Percentiles rank a stretch among this genome's conserved stretches.
Evolutionary conservation across 2,797 vertebrate genomes (phyloP).

Genomic region (Anguilla marmorata): DNA sequence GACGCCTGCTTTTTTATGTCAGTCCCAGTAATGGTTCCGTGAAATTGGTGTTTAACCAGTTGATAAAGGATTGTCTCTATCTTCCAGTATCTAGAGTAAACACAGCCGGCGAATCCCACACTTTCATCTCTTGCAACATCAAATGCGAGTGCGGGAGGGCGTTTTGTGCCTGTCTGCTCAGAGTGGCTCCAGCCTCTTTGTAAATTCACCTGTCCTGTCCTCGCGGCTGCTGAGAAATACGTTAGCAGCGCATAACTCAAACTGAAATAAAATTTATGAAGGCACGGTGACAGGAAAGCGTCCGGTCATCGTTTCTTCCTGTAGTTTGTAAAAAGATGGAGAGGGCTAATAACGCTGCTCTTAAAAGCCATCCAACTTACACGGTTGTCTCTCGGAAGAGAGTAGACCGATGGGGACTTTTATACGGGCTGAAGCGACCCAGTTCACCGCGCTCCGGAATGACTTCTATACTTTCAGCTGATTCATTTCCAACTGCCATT

Average conservation of each 20-base stretch:
- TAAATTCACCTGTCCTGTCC: neutral
- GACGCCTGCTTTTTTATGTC: neutral
- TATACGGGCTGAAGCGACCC: too few relatives aligned
- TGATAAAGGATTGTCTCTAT: neutral
- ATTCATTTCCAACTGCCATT: neutral
- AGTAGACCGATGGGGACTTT: neutral
- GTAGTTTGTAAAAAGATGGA: neutral
- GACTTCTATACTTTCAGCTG: neutral
- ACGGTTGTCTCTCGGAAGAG: neutral
- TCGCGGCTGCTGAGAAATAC: neutral
- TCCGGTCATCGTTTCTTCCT: neutral
- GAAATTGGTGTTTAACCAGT: neutral
- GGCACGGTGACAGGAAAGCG: neutral
- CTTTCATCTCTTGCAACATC: slow-evolving; percentile 12
- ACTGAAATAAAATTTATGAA: neutral
- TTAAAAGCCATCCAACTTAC: neutral
- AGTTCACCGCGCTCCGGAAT: neutral
- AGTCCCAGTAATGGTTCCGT: neutral
- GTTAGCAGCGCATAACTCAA: neutral
- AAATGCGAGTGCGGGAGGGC: neutral
- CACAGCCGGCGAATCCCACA: slow-evolving; percentile 5
- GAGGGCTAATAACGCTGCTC: neutral
- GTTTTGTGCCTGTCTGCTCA: neutral
- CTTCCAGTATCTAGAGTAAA: slow-evolving; percentile 8
- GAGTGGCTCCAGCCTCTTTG: neutral